Evolutionary conservation across 2,888 invertebrate species (phyloP).

Genomic region (Melieria omissa): DNA sequence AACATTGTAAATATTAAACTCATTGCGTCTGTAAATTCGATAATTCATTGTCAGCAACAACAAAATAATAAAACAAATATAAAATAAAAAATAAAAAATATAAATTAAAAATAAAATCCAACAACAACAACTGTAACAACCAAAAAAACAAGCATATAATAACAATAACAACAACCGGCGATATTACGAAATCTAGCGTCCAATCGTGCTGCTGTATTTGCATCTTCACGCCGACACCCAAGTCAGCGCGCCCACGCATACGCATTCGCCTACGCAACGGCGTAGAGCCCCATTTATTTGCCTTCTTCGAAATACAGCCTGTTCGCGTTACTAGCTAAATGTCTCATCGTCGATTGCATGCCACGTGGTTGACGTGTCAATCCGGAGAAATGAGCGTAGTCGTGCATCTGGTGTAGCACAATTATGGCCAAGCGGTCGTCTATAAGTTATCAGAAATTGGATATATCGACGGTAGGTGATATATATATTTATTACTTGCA

Average conservation of each 20-base stretch:
- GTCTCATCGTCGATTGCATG: constrained; percentile 54
- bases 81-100: constrained; percentile 19
- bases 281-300: no score
- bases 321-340: constrained; percentile 33
- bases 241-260: background rate
- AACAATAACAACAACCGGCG: constrained; percentile 24
- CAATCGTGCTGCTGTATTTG: background rate
- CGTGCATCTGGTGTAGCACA: constrained; percentile 67
- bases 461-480: constrained; percentile 67
- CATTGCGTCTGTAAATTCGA: constrained; percentile 9
- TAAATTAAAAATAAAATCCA: constrained; percentile 14
- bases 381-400: constrained; percentile 67
- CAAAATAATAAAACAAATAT: constrained; percentile 9
- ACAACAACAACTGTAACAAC: constrained; percentile 27
- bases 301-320: constrained; percentile 5
- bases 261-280: background rate
- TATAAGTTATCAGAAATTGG: constrained; percentile 66
- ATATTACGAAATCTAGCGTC: constrained; percentile 6
- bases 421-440: constrained; percentile 68
- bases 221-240: background rate
- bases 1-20: background rate
- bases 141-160: constrained; percentile 19
- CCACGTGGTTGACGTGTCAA: constrained; percentile 65
- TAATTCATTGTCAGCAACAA: constrained; percentile 5
- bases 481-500: background rate